phyloP scores from a whole-genome alignment of 2,888 invertebrate species.

The Drosophila phalerata region DNA sequence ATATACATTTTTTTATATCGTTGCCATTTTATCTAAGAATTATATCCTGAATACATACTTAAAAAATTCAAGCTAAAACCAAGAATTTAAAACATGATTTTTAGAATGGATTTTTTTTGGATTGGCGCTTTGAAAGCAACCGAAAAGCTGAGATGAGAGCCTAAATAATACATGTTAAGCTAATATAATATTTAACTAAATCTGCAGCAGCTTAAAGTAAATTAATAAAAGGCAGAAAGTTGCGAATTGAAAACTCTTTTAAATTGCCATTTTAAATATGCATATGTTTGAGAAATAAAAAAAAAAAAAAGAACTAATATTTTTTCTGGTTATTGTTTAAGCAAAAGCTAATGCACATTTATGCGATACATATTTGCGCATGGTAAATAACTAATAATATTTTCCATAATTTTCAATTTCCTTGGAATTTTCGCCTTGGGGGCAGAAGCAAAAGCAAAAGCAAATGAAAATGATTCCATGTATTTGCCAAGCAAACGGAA shows the following conservation, averaged over 20 bases:
- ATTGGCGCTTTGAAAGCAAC: background rate
- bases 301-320: background rate
- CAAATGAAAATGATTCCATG: slow-evolving; percentile 2
- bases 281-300: background rate
- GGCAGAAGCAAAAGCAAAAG: background rate
- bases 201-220: background rate
- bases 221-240: background rate
- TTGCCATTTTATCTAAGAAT: too few relatives aligned
- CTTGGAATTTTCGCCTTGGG: background rate
- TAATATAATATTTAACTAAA: background rate
- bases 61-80: too few relatives aligned
- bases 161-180: too few relatives aligned
- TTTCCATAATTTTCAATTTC: slow-evolving; percentile 17
- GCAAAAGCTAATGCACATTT: slow-evolving; percentile 15
- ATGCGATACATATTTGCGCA: slow-evolving; percentile 22
- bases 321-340: slow-evolving; percentile 7
- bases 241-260: background rate
- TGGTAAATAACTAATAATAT: slow-evolving; percentile 24
- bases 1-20: too few relatives aligned
- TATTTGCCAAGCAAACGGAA: slow-evolving; percentile 36
- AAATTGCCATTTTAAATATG: background rate
- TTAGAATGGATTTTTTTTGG: too few relatives aligned
- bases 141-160: too few relatives aligned
- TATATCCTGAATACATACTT: too few relatives aligned
- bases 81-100: too few relatives aligned